phyloP scores from a whole-genome alignment of 2,797 vertebrate species.

The Gobio occitaniae region DNA sequence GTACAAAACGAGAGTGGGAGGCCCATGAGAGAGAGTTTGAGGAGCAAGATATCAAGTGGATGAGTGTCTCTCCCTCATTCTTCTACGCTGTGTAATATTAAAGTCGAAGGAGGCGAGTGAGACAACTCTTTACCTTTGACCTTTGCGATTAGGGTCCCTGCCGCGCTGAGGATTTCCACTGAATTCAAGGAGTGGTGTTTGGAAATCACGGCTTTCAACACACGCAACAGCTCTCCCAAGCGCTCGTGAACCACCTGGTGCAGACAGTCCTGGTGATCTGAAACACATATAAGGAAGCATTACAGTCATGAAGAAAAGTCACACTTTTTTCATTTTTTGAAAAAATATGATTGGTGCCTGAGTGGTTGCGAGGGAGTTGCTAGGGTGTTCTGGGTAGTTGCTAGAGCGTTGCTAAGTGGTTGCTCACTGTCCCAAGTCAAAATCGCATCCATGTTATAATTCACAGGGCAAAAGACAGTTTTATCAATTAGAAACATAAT shows the following conservation, averaged over 20 bases:
- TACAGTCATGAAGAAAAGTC: not conserved
- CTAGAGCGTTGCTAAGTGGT: not conserved
- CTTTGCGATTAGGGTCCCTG: constrained; percentile 91
- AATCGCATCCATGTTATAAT: not conserved
- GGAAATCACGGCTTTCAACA: constrained; percentile 89
- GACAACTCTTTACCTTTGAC: constrained; percentile 89
- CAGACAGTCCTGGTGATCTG: constrained; percentile 89
- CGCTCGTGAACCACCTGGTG: constrained; percentile 92
- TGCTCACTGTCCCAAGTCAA: not conserved
- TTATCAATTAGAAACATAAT: not conserved
- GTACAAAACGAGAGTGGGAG: not conserved
- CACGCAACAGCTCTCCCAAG: constrained; percentile 89
- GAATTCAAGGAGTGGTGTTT: constrained; percentile 96
- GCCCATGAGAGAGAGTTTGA: not conserved
- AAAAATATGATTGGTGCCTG: not conserved
- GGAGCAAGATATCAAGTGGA: not conserved
- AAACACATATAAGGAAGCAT: constrained; percentile 49
- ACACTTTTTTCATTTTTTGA: not conserved
- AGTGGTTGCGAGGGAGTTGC: not conserved
- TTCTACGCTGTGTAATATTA: not conserved
- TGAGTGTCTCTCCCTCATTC: not conserved
- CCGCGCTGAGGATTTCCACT: constrained; percentile 92
- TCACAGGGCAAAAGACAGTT: not conserved
- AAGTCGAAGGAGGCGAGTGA: not conserved
- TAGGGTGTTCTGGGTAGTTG: not conserved